Conservation (phyloP, 23 tunicate genomes). For the Halocynthia aurantium region DNA sequence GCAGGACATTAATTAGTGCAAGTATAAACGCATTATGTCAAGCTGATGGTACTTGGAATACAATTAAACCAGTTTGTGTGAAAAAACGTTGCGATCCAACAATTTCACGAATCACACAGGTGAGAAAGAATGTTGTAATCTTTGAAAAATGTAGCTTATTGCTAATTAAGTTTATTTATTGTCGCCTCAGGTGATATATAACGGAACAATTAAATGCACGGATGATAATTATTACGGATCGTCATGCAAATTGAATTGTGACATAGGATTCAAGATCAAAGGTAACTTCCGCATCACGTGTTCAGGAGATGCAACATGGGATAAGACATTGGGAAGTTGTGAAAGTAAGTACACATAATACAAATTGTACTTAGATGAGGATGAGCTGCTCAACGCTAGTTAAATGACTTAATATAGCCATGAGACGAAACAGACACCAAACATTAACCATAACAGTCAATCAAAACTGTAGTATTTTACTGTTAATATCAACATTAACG, state of each 20-base stretch:
- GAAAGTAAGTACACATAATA: neutral
- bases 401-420: too few species aligned
- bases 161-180: neutral
- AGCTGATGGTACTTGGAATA: conserved; percentile 40
- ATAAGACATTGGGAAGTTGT: conserved; percentile 13
- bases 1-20: neutral
- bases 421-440: too few species aligned
- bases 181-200: conserved; percentile 10
- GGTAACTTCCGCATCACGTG: conserved; percentile 28
- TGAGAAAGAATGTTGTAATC: conserved; percentile 1
- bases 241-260: conserved; percentile 35
- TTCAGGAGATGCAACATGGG: conserved; percentile 18
- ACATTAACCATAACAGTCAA: too few species aligned
- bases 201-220: conserved; percentile 56
- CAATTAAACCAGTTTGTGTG: conserved; percentile 25
- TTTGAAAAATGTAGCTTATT: neutral
- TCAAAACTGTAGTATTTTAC: too few species aligned
- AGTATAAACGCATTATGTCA: conserved; percentile 16
- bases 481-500: too few species aligned
- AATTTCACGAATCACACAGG: neutral
- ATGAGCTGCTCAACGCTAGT: too few species aligned
- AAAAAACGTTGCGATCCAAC: conserved; percentile 17
- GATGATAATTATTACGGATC: conserved; percentile 40
- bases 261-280: conserved; percentile 45
- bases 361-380: too few species aligned